Evolutionary conservation across 2,888 invertebrate species (phyloP), one percentile per base, ranked within the genome.

Genomic region (Elysia crispata): DNA sequence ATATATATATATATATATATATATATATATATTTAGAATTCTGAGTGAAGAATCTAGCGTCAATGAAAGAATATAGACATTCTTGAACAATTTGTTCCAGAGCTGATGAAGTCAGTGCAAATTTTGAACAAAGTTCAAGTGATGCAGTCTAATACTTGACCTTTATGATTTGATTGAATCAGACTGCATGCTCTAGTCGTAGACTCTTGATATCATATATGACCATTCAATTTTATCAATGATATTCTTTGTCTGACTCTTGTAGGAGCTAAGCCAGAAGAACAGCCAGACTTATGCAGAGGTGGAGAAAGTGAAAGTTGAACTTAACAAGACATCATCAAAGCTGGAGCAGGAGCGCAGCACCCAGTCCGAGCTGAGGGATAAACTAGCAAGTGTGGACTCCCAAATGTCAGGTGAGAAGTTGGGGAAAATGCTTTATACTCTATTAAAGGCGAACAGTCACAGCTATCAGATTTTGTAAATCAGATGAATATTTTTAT

Each of bases 201-300:
- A 6, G 11, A 41, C 5, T 41, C 11, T 54, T 54, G 13, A 54
- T 25, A 60, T 25, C 15, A 3, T 25, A 60, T 8, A 60, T 60
- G 5, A 60, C 5, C n/a, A 60, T 25, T 60, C 25, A 5, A 3
- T 23, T 60, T 25, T 5, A 25, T n/a, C 18, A 18, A n/a, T 70
- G 18, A 60, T 28, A 69, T 25, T 1, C 30, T 31, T 60, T 60
- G 23, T 54, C 18, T 78, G 5, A 11, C 41, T 31, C 33, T 72
- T 69, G n/a, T 77, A 91, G 91, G 90, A 90, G 79, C 83, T 91
- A 60, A 86, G 89, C n/a, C 88, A 89, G 77, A 91, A 91, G 85
- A 90, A 90, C 84, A 89, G 86, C 54, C 87, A 90, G 80, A 89
- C 90, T 64, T 84, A 89, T 85, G 86, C 90, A 57, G 91, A 91